phyloP scores from a whole-genome alignment of 2,888 invertebrate genomes.

The Polydesmus complanatus region DNA sequence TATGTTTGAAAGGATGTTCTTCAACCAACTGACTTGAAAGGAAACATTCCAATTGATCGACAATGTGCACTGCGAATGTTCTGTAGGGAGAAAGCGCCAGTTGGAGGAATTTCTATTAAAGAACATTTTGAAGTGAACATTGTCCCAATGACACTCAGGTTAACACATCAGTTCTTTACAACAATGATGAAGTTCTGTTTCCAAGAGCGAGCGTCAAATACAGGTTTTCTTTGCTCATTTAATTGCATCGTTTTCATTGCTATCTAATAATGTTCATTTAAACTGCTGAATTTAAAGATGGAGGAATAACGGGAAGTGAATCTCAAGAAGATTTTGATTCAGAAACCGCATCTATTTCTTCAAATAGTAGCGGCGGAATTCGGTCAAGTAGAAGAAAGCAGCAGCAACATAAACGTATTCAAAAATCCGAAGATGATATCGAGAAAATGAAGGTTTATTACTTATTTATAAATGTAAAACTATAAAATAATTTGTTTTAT shows the following conservation, averaged over 20 bases:
- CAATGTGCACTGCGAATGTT: conserved; percentile 85
- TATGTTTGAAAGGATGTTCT: conserved; percentile 47
- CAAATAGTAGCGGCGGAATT: neutral
- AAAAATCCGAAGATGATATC: conserved; percentile 70
- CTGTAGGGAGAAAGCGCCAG: conserved; percentile 89
- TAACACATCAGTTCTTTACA: conserved; percentile 92
- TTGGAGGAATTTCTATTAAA: conserved; percentile 97
- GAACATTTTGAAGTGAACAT: conserved; percentile 98
- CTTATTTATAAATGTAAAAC: neutral
- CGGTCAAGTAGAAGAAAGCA: neutral
- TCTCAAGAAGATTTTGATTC: conserved; percentile 1
- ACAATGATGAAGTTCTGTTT: conserved; percentile 97
- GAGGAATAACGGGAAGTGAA: neutral
- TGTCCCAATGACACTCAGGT: conserved; percentile 66
- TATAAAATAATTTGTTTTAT: neutral
- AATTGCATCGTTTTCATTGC: neutral
- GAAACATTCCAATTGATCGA: conserved; percentile 79
- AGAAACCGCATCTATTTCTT: conserved; percentile 3
- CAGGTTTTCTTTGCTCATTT: conserved; percentile 48
- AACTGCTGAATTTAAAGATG: neutral
- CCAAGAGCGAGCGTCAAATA: conserved; percentile 62
- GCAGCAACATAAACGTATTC: conserved; percentile 15
- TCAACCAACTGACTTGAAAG: conserved; percentile 60
- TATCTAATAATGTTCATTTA: neutral
- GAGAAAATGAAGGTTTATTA: conserved; percentile 77